phyloP scores from a whole-genome alignment of 2,888 invertebrate genomes.

The Scrobipalpa atriplicella region DNA sequence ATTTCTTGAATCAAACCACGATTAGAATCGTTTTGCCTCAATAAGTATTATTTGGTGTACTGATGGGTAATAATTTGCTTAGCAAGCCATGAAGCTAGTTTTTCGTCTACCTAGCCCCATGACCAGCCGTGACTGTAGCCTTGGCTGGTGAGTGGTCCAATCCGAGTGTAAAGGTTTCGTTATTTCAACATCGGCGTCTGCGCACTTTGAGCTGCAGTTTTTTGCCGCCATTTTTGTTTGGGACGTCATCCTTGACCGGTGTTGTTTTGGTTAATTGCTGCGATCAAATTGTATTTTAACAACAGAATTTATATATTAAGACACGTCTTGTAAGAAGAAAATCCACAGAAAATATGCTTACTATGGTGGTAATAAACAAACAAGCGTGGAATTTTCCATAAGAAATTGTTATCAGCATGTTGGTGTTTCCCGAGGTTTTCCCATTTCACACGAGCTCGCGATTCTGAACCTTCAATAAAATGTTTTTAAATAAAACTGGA shows the following conservation, averaged over 20 bases:
- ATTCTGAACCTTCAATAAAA: too few species aligned
- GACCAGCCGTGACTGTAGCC: slow-evolving; percentile 75
- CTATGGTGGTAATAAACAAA: too few species aligned
- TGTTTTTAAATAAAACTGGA: background rate
- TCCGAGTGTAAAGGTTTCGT: slow-evolving; percentile 63
- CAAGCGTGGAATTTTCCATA: background rate
- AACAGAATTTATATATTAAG: background rate
- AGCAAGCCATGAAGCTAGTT: slow-evolving; percentile 36
- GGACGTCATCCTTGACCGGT: slow-evolving; percentile 34
- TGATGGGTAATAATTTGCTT: slow-evolving; percentile 28
- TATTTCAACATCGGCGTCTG: slow-evolving; percentile 55
- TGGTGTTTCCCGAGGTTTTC: background rate
- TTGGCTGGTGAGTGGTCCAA: slow-evolving; percentile 70
- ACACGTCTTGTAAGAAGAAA: background rate
- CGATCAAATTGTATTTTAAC: background rate
- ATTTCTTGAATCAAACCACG: background rate
- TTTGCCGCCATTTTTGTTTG: slow-evolving; percentile 34
- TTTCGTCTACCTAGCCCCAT: slow-evolving; percentile 61
- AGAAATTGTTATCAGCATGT: background rate
- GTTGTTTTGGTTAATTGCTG: slow-evolving; percentile 4
- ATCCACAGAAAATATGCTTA: too few species aligned
- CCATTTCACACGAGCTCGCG: background rate
- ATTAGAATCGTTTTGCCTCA: background rate
- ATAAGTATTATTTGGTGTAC: slow-evolving; percentile 1
- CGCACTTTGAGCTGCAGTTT: slow-evolving; percentile 45